A percentile compares a stretch with the other conserved stretches of the same genome.
Conservation (phyloP, 2,797 vertebrate species). For the Enteromius afrohamiltoni region DNA sequence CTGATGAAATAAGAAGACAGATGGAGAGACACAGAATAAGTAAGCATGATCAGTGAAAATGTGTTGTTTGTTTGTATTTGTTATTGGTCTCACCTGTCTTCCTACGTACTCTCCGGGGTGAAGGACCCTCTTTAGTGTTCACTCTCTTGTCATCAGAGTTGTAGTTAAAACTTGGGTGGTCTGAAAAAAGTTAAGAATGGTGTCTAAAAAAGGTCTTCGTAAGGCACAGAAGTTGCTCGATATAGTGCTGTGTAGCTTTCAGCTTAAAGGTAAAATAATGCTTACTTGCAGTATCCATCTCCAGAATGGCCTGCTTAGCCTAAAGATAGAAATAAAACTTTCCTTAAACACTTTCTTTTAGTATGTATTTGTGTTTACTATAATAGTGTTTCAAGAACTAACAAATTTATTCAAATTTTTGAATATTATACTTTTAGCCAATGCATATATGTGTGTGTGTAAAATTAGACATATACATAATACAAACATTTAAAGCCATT, state of each 20-base stretch:
- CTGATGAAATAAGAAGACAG: conserved; percentile 70
- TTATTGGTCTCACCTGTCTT: conserved; percentile 83
- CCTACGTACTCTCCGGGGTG: conserved; percentile 86
- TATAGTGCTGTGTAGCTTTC: neutral
- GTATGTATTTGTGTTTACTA: neutral
- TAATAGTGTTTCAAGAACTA: neutral
- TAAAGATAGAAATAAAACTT: conserved; percentile 67
- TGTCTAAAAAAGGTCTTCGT: neutral
- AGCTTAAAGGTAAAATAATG: conserved; percentile 56
- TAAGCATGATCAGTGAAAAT: neutral
- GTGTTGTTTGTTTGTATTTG: neutral
- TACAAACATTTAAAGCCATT: neutral
- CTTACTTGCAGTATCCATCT: conserved; percentile 98
- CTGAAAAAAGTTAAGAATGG: conserved; percentile 68
- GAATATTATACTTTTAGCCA: neutral
- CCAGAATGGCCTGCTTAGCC: conserved; percentile 98
- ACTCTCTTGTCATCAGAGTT: conserved; percentile 83
- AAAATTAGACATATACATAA: neutral
- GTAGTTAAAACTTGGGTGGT: conserved; percentile 92
- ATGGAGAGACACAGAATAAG: neutral
- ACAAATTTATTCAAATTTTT: neutral
- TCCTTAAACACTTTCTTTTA: neutral
- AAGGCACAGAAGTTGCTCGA: neutral
- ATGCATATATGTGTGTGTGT: too few species aligned
- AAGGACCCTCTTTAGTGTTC: conserved; percentile 83